Evolutionary conservation across 2,113 vertebrate genomes (phyloP).

Genomic region (Etia nguti): DNA sequence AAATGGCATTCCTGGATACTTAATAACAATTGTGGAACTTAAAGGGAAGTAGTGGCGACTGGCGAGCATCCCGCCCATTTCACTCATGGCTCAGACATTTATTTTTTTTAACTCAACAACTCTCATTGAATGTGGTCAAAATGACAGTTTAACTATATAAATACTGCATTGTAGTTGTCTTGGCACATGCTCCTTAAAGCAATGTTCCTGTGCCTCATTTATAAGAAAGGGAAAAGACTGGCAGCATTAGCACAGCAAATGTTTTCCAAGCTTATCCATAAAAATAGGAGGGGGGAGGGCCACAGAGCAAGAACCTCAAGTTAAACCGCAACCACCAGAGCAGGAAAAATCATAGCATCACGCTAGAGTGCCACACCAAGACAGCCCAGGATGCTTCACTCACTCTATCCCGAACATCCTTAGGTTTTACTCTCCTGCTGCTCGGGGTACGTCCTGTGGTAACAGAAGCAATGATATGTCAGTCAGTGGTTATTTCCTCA

Average conservation of each 20-base stretch:
- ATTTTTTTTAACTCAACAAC: not conserved
- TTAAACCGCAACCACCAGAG: slow-evolving; percentile 28
- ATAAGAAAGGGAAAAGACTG: not conserved
- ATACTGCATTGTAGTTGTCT: not conserved
- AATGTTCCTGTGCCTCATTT: not conserved
- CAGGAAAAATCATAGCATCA: slow-evolving; percentile 14
- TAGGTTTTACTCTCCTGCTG: slow-evolving; percentile 57
- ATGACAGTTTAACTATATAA: not conserved
- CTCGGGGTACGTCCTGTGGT: slow-evolving; percentile 50
- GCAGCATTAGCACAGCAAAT: not conserved
- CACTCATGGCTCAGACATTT: not conserved
- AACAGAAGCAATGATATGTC: slow-evolving; percentile 64
- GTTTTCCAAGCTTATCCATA: not conserved
- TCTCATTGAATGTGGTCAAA: not conserved
- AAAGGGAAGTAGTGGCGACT: not conserved
- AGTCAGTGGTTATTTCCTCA: slow-evolving; percentile 21
- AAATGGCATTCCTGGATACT: not conserved
- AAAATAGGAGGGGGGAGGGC: not conserved
- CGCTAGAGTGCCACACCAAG: not conserved
- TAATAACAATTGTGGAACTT: not conserved
- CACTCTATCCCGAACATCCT: slow-evolving; percentile 67
- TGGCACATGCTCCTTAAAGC: not conserved
- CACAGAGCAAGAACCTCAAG: not conserved
- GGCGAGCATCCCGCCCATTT: slow-evolving; percentile 6
- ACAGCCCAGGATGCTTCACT: slow-evolving; percentile 61